These are phyloP conservation scores for Orthosia incerta DNA, from an alignment of 2,888 invertebrate species.

Conservation along the genomic window DNA sequence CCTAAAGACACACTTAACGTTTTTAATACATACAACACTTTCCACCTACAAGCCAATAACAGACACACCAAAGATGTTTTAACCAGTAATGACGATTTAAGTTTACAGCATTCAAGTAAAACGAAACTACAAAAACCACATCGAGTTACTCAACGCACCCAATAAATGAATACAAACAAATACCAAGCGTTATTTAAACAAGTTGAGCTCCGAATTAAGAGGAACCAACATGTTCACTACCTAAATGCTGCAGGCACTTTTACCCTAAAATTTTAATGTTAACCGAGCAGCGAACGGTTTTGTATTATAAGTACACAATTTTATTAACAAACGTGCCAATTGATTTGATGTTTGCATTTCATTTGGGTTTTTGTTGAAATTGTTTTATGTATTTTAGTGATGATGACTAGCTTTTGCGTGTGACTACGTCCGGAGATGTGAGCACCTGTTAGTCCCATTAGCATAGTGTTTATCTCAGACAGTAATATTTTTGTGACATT, in stretches of 20 bases:
- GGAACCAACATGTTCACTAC: constrained; percentile 65
- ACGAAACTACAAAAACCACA: constrained; percentile 13
- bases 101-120: not conserved
- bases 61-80: not conserved
- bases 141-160: constrained; percentile 5
- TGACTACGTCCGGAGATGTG: not conserved
- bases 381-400: not conserved
- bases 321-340: constrained; percentile 46
- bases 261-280: constrained; percentile 66
- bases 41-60: not conserved
- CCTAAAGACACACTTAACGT: no score
- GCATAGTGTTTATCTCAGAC: no score
- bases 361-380: constrained; percentile 9
- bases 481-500: no score
- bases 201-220: constrained; percentile 63
- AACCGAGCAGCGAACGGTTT: constrained; percentile 63
- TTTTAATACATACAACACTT: not conserved
- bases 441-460: no score
- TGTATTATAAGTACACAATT: constrained; percentile 29
- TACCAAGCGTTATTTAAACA: constrained; percentile 45
- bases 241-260: constrained; percentile 71
- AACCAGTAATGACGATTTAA: not conserved
- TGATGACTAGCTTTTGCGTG: not conserved
- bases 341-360: constrained; percentile 43
- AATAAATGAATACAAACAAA: constrained; percentile 58